Conservation (phyloP, 2,797 vertebrate species). For the Tarsius wallacei region DNA sequence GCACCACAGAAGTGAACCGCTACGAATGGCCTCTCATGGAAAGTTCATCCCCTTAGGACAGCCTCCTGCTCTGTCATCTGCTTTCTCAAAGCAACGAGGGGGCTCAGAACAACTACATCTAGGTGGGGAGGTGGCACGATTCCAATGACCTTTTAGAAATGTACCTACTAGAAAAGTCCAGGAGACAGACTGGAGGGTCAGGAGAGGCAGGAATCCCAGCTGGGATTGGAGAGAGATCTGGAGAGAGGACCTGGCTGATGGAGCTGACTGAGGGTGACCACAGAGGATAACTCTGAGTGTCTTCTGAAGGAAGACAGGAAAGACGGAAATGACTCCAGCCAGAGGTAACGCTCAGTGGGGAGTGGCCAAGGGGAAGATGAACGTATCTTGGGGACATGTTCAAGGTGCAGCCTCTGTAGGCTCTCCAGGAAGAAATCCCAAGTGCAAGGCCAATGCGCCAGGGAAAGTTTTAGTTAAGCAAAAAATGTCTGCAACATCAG, state of each 20-base stretch:
- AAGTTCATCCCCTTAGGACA: background rate
- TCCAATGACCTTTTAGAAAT: background rate
- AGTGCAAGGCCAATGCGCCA: background rate
- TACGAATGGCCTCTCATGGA: too few species aligned
- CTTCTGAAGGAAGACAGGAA: background rate
- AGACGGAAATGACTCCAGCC: background rate
- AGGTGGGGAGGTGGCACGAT: background rate
- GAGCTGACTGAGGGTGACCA: background rate
- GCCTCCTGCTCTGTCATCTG: background rate
- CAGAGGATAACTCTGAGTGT: background rate
- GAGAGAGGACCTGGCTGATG: background rate
- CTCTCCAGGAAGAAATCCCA: background rate
- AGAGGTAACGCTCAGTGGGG: background rate
- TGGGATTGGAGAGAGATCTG: background rate
- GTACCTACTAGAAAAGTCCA: background rate
- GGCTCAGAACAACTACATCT: background rate
- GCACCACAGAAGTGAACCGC: too few species aligned
- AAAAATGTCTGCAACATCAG: background rate
- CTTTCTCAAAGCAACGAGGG: too few species aligned
- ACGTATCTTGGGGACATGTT: background rate
- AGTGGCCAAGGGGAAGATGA: background rate
- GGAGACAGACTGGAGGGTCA: background rate
- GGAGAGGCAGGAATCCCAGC: background rate
- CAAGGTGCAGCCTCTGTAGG: too few species aligned
- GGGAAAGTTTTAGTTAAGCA: background rate